Conservation (phyloP, 2,797 vertebrate genomes). For the Salmo trutta region DNA sequence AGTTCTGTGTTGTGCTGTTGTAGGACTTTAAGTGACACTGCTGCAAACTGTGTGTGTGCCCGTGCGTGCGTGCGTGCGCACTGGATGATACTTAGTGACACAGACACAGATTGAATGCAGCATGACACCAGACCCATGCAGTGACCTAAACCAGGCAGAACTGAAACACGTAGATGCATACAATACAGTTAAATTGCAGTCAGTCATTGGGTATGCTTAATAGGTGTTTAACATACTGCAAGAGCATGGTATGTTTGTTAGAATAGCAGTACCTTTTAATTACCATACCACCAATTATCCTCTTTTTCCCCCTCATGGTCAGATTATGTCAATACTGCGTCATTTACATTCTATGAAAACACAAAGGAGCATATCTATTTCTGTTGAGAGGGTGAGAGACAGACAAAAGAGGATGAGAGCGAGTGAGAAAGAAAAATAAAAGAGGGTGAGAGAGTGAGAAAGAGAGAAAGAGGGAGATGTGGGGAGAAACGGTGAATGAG, state of each 20-base stretch:
- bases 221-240: not conserved
- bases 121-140: not conserved
- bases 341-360: not conserved
- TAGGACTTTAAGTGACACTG: slow-evolving; percentile 47
- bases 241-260: not conserved
- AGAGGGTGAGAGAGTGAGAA: not conserved
- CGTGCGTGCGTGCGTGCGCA: slow-evolving; percentile 5
- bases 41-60: slow-evolving; percentile 21
- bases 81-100: not conserved
- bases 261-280: not conserved
- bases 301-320: not conserved
- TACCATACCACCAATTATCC: not conserved
- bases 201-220: not conserved
- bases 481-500: too few species aligned
- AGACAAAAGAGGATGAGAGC: not conserved
- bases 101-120: not conserved
- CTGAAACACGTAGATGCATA: not conserved
- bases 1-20: slow-evolving; percentile 22
- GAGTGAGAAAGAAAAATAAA: not conserved
- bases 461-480: not conserved
- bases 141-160: not conserved
- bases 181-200: not conserved
- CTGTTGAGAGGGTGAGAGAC: not conserved
- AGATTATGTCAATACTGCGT: not conserved
- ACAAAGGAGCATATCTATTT: not conserved